Evolutionary conservation across 2,797 vertebrate species (phyloP).

Genomic region (Lepus oiostolus): DNA sequence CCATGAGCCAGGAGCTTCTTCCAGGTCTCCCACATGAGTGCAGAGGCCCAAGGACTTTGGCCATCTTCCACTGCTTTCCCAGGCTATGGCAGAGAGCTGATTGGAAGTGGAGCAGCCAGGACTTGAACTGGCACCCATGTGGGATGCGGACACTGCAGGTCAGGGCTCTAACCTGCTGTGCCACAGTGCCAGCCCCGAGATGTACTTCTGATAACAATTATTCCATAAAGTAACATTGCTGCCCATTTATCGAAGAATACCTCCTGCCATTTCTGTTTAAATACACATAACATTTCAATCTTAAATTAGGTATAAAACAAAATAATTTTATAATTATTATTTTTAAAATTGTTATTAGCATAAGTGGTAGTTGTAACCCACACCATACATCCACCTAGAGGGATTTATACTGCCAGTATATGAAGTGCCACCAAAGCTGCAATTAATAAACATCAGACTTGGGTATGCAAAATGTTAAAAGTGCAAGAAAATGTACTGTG

Average conservation of each 20-base stretch:
- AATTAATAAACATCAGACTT: slow-evolving; percentile 33
- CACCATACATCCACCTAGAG: background rate
- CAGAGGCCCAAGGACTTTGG: no score
- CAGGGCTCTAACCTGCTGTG: no score
- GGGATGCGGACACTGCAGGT: no score
- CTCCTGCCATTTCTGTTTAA: background rate
- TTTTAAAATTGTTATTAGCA: slow-evolving; percentile 11
- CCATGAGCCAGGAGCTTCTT: no score
- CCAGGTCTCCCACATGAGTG: no score
- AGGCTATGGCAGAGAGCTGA: no score
- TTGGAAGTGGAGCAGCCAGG: no score
- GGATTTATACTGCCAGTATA: background rate
- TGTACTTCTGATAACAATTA: background rate
- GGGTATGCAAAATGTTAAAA: background rate
- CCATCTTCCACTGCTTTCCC: no score
- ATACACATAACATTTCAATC: background rate
- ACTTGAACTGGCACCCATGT: no score
- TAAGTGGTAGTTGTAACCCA: background rate
- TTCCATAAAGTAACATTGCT: background rate
- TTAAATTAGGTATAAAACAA: slow-evolving; percentile 32
- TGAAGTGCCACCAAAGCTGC: slow-evolving; percentile 2
- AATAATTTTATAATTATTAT: background rate
- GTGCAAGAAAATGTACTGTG: background rate
- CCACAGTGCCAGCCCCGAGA: no score
- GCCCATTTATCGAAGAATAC: slow-evolving; percentile 24